Conservation (phyloP, 2,888 invertebrate species). For the Tenthredo notha region DNA sequence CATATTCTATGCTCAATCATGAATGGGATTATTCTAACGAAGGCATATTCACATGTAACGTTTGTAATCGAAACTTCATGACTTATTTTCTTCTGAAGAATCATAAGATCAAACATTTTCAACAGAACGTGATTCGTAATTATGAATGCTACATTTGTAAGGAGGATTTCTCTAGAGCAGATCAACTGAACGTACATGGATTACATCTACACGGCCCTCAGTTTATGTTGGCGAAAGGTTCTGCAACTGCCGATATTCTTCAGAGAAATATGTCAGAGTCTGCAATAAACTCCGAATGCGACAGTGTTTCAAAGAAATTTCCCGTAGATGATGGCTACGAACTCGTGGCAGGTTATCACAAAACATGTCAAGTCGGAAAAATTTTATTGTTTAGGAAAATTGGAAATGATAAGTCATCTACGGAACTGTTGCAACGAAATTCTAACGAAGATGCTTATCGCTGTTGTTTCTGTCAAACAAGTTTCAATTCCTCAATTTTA, state of each 20-base stretch:
- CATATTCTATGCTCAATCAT: conserved; percentile 58
- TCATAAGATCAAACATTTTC: conserved; percentile 61
- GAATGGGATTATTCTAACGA: conserved; percentile 58
- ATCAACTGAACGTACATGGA: conserved; percentile 35
- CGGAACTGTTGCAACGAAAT: background rate
- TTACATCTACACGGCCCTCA: conserved; percentile 38
- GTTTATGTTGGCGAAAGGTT: background rate
- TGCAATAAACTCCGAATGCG: background rate
- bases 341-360: background rate
- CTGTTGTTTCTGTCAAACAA: conserved; percentile 32
- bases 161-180: conserved; percentile 22
- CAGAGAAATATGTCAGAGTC: background rate
- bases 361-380: background rate
- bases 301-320: background rate
- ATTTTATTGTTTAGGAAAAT: conserved; percentile 19
- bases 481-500: background rate
- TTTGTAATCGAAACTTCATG: conserved; percentile 59
- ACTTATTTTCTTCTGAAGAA: conserved; percentile 52
- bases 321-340: background rate
- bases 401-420: background rate
- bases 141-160: conserved; percentile 27
- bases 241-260: background rate
- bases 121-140: background rate
- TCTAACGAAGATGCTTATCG: background rate
- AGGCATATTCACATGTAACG: conserved; percentile 59